Percentiles rank a stretch among this genome's conserved stretches.
Conservation (phyloP, 1,140 invertebrate species). For the Leptinotarsa undecemlineata region DNA sequence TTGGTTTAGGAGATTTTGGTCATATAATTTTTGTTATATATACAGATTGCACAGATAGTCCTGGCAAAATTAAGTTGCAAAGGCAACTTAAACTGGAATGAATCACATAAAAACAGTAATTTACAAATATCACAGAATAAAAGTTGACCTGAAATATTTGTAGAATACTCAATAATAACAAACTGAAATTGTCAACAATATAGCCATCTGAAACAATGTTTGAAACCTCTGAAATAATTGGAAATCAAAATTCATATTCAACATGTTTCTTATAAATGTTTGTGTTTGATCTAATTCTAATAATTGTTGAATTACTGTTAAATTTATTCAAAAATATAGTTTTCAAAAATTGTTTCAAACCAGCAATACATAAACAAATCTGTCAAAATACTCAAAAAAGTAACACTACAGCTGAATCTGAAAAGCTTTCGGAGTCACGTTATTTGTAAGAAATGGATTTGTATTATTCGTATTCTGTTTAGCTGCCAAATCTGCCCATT, state of each 20-base stretch:
- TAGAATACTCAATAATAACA: constrained; percentile 20
- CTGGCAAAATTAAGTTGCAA: constrained; percentile 37
- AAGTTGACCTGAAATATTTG: constrained; percentile 16
- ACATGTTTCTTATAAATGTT: not conserved
- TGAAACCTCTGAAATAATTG: not conserved
- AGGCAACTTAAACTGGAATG: constrained; percentile 20
- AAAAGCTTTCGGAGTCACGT: constrained; percentile 63
- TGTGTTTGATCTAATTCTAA: not conserved
- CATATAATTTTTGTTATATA: constrained; percentile 24
- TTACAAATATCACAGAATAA: constrained; percentile 23
- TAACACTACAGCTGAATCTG: constrained; percentile 66
- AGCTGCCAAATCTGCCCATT: constrained; percentile 70
- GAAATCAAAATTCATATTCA: not conserved
- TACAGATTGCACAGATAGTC: constrained; percentile 47
- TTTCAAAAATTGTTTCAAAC: not conserved
- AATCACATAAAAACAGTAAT: constrained; percentile 25
- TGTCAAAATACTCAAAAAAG: constrained; percentile 14
- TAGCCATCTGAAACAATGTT: not conserved
- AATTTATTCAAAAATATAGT: no score
- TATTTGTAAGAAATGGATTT: constrained; percentile 61
- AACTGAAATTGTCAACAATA: constrained; percentile 14
- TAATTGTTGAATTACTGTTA: no score
- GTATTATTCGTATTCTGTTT: constrained; percentile 54
- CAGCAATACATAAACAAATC: constrained; percentile 3
- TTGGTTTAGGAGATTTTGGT: not conserved